Conservation (phyloP, 1,140 invertebrate genomes). For the Drosophila guanche region DNA sequence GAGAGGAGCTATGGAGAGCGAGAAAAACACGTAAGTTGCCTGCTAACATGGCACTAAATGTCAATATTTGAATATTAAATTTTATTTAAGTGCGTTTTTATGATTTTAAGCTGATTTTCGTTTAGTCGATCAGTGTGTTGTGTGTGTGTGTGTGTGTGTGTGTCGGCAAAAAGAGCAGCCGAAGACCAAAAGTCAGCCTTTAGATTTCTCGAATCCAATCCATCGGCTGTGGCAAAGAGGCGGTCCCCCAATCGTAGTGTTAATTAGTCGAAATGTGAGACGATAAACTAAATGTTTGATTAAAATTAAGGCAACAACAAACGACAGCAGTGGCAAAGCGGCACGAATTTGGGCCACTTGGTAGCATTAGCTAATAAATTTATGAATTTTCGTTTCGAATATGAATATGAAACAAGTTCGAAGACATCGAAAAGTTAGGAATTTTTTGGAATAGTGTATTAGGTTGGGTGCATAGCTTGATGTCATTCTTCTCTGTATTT, state of each 20-base stretch:
- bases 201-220: slow-evolving; percentile 19
- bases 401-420: slow-evolving; percentile 35
- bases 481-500: neutral
- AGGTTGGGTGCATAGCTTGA: neutral
- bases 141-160: slow-evolving; percentile 15
- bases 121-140: slow-evolving; percentile 57
- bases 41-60: slow-evolving; percentile 82
- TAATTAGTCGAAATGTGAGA: slow-evolving; percentile 82
- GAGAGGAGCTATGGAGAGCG: slow-evolving; percentile 3
- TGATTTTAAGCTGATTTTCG: slow-evolving; percentile 80
- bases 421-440: slow-evolving; percentile 3
- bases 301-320: slow-evolving; percentile 63
- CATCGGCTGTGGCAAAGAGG: slow-evolving; percentile 41
- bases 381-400: slow-evolving; percentile 14
- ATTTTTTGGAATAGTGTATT: slow-evolving; percentile 13
- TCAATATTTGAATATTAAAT: slow-evolving; percentile 83
- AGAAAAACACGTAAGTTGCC: slow-evolving; percentile 68
- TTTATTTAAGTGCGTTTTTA: slow-evolving; percentile 83
- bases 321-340: slow-evolving; percentile 24
- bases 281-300: slow-evolving; percentile 81
- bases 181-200: slow-evolving; percentile 3
- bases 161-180: slow-evolving; percentile 24
- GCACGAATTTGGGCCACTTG: slow-evolving; percentile 51
- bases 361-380: slow-evolving; percentile 56
- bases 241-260: slow-evolving; percentile 62